Conservation (phyloP, 2,888 invertebrate genomes). For the Stenichneumon culpator region DNA sequence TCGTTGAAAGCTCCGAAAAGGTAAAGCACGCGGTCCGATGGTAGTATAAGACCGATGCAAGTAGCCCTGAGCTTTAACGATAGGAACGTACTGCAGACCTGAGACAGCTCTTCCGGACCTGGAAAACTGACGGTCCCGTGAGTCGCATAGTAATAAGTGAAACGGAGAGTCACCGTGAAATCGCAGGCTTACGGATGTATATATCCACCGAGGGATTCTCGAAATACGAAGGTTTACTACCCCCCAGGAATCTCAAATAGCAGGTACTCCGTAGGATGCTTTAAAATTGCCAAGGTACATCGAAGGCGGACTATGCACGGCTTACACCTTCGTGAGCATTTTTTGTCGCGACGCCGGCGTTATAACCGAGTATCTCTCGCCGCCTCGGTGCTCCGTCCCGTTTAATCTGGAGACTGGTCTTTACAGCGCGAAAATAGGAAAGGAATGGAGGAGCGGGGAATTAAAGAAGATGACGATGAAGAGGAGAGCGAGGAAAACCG, state of each 20-base stretch:
- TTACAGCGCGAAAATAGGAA: slow-evolving; percentile 30
- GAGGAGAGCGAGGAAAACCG: slow-evolving; percentile 61
- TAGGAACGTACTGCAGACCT: background rate
- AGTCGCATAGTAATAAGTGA: slow-evolving; percentile 40
- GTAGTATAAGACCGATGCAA: background rate
- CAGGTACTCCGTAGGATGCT: background rate
- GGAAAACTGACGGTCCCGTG: slow-evolving; percentile 40
- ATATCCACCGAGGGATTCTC: slow-evolving; percentile 15
- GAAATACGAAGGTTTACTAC: slow-evolving; percentile 17
- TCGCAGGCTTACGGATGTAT: background rate
- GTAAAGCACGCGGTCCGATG: background rate
- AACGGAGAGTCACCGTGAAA: slow-evolving; percentile 26
- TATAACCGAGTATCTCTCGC: background rate
- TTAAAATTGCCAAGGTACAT: background rate
- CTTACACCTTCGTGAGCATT: background rate
- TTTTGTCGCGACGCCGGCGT: background rate
- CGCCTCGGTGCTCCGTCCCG: slow-evolving; percentile 1
- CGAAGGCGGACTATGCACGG: no score
- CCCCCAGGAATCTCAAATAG: slow-evolving; percentile 1
- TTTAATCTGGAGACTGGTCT: slow-evolving; percentile 14
- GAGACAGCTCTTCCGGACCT: slow-evolving; percentile 11
- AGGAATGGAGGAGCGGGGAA: slow-evolving; percentile 10
- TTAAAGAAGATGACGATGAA: slow-evolving; percentile 45
- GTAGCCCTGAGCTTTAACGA: background rate
- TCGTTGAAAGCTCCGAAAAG: background rate